Percentiles rank a stretch among this genome's conserved stretches.
phyloP scores from a whole-genome alignment of 2,797 vertebrate genomes.

The Meriones psammophilus region DNA sequence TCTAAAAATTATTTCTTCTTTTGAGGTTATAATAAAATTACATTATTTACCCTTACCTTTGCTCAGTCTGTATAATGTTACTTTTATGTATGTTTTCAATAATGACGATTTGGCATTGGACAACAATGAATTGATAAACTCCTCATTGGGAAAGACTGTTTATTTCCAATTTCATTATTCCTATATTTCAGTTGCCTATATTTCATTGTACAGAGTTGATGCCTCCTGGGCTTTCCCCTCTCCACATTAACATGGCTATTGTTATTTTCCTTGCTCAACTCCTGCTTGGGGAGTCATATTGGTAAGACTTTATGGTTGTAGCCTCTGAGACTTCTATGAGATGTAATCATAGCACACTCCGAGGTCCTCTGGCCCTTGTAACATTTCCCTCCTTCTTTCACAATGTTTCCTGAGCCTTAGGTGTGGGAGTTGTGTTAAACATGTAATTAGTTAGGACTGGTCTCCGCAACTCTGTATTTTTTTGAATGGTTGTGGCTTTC shows the following conservation, averaged over 20 bases:
- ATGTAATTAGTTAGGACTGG: neutral
- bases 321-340: neutral
- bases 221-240: neutral
- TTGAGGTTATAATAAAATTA: neutral
- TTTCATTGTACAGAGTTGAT: neutral
- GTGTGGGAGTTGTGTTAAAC: neutral
- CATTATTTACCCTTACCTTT: neutral
- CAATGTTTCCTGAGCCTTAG: neutral
- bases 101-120: neutral
- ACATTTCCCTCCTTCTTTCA: neutral
- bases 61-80: neutral
- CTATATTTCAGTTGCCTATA: neutral
- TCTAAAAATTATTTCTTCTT: neutral
- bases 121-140: neutral
- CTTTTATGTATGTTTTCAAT: neutral
- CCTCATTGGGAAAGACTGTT: neutral
- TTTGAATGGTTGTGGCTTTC: neutral
- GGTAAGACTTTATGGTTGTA: neutral
- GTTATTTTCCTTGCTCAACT: neutral
- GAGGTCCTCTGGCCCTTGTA: neutral
- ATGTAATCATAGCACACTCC: neutral
- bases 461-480: neutral
- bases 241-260: neutral
- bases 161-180: neutral
- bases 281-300: neutral